Conservation (phyloP, 1,140 invertebrate species). For the Steinernema feltiae region DNA sequence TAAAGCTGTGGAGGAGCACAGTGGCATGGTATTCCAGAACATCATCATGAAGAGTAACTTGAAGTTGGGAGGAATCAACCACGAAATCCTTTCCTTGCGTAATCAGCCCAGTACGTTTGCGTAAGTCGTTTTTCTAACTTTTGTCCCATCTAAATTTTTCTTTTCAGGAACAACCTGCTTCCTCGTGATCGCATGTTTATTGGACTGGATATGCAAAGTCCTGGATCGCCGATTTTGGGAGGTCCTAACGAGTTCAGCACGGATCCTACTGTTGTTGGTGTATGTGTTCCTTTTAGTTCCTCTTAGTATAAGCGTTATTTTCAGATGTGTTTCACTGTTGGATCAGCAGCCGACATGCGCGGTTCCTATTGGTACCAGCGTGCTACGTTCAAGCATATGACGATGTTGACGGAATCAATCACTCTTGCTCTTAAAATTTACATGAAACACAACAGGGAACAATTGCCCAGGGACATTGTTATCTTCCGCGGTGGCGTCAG, state of each 20-base stretch:
- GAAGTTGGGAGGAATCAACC: background rate
- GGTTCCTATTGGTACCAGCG: background rate
- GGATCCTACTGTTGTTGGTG: constrained; percentile 10
- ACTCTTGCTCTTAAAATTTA: background rate
- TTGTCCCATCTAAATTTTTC: background rate
- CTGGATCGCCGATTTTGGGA: background rate
- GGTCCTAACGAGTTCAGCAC: background rate
- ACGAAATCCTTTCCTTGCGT: background rate
- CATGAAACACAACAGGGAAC: background rate
- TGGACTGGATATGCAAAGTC: background rate
- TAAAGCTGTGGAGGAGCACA: background rate
- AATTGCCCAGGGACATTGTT: background rate
- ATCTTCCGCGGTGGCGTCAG: background rate
- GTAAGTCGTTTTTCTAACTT: background rate
- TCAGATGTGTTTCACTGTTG: background rate
- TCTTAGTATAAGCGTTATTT: background rate
- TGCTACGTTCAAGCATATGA: background rate
- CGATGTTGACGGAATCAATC: background rate
- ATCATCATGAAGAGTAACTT: background rate
- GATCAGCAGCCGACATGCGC: background rate
- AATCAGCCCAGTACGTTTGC: background rate
- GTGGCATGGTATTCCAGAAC: background rate
- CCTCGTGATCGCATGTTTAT: background rate
- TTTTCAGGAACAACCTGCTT: background rate
- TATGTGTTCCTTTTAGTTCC: background rate